Base-by-base conservation (phyloP, 2,888 invertebrate species). In the Drosophila atripex region DNA sequence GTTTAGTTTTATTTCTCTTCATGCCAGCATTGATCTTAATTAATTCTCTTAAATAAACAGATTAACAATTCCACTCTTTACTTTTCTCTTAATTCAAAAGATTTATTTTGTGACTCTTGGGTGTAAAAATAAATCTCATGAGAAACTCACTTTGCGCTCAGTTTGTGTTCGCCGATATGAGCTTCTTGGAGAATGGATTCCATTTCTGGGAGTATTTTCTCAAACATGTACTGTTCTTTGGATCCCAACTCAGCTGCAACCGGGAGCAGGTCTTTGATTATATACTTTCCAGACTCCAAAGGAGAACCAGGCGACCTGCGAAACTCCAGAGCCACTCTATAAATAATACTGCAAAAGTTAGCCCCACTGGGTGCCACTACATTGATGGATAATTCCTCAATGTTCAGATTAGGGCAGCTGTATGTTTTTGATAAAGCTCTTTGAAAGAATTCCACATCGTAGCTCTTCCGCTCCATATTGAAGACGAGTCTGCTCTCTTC, bases 261-360 rank as follows among this genome's bases (percentile, higher is more conserved):
- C 7, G 77, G 80, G 28, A 82, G 56, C 53, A 89, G 38, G 14
- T 86, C 80, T 61, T 89, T 89, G 0, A 89, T 25, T 23, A 89
- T 75, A 4, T 77, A 75, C 0, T 25, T 53, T 0, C 47, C 72
- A 1, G 51, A 56, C 45, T 78, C 73, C 32, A 68, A 9, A 9
- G 52, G 47, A n/a, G 38, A 53, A 46, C 47, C 58, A 25, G 50
- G 14, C 25, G 23, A 25, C 35, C 57, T 73, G 21, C 71, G 69
- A 54, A 69, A 89, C 43, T 54, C 43, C 0, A 86, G 77, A 8
- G 72, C 59, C 11, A 74, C 56, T n/a, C 77, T 75, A 50, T 86
- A 89, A 65, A 89, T 87, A 63, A 70, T 70, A 71, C 89, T 89
- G 57, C 87, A 89, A 56, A 82, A 89, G 61, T 89, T 88, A n/a